These are phyloP conservation scores for Labeo rohita DNA, from an alignment of 2,113 vertebrate genomes.

Conservation along the genomic window DNA sequence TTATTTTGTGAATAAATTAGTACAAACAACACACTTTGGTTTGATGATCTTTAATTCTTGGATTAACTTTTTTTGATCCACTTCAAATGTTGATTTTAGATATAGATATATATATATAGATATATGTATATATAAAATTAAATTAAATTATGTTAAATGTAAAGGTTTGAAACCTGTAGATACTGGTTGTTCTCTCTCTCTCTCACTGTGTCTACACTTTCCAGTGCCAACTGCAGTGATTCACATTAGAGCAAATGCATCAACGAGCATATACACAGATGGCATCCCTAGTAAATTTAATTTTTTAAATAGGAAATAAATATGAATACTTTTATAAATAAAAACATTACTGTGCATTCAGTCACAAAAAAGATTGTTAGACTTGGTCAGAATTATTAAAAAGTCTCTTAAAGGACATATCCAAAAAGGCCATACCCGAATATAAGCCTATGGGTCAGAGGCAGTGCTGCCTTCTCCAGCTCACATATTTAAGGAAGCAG, in stretches of 20 bases:
- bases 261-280: background rate
- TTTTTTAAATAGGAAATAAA: conserved; percentile 14
- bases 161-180: no score
- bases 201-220: background rate
- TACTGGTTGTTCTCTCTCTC: background rate
- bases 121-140: no score
- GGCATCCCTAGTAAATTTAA: background rate
- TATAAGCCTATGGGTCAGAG: background rate
- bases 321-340: conserved; percentile 5
- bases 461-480: background rate
- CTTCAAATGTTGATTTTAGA: no score
- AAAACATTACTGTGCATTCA: background rate
- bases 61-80: no score
- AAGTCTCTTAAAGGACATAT: background rate
- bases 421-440: background rate
- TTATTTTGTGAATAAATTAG: background rate
- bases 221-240: background rate
- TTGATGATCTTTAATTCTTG: no score
- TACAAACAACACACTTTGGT: background rate
- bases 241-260: background rate
- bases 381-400: background rate
- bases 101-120: no score
- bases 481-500: background rate
- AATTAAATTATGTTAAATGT: no score
- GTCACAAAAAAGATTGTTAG: background rate